phyloP scores from a whole-genome alignment of 1,140 invertebrate genomes.

The Brachionus plicatilis region DNA sequence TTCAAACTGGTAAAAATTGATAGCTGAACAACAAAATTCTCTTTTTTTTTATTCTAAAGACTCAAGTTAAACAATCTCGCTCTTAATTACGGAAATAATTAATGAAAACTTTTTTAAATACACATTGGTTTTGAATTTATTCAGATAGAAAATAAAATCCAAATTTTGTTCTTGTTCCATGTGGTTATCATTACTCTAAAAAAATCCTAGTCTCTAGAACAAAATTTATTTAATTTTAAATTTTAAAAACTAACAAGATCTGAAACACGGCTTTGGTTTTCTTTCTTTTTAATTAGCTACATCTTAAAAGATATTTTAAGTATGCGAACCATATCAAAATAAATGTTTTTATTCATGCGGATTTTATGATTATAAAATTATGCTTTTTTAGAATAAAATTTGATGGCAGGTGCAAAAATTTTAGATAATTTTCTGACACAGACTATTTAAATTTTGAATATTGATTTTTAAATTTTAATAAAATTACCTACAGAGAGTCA shows the following conservation, averaged over 20 bases:
- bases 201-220: background rate
- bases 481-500: background rate
- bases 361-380: background rate
- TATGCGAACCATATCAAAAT: background rate
- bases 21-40: background rate
- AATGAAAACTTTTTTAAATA: background rate
- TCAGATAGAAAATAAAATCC: background rate
- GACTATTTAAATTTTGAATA: background rate
- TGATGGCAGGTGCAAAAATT: constrained; percentile 6
- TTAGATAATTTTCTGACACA: background rate
- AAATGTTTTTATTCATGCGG: background rate
- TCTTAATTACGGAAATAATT: background rate
- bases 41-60: background rate
- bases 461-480: background rate
- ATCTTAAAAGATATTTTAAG: background rate
- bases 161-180: background rate
- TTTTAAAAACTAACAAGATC: background rate
- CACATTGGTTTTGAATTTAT: background rate
- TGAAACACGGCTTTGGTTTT: background rate
- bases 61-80: background rate
- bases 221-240: background rate
- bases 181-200: background rate
- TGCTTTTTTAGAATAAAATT: background rate
- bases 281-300: background rate
- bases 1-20: background rate